Evolutionary conservation across 2,888 invertebrate species (phyloP), one percentile per base, ranked within the genome.

Genomic region (Apamea anceps): DNA sequence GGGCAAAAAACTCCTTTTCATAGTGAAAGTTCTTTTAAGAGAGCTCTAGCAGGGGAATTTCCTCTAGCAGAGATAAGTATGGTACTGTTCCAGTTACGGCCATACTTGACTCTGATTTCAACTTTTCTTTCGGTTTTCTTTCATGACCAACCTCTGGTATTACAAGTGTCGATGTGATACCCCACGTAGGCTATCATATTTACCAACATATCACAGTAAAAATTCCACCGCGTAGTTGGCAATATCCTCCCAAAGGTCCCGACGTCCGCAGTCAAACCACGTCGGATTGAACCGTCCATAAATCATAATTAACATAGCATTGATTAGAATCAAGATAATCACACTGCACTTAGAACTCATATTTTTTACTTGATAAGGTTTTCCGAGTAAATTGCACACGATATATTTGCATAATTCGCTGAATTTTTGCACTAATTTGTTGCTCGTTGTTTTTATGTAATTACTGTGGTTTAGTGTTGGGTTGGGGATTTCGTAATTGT

Each of bases 281-380:
- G 77, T 76, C 82, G 81, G 84, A 81, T 75, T 78, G 65, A 65
- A 54, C 63, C 60, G 68, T 42, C 73, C 60, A 88, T 89, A 87
- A 84, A 90, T 89, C 87, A 90, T 83, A 85, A 90, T 88, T 88
- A 89, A 80, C 80, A 74, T 48, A 60, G 73, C 75, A 80, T 80
- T 88, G 77, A 86, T 88, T 80, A 75, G 67, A 32, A 83, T 86
- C 84, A 80, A 68, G 71, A 79, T 82, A 86, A 85, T 80, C 63
- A 70, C 67, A 71, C 72, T 71, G 67, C 67, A 88, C 67, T 81
- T 80, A 75, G 66, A 70, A 81, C 66, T 81, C 45, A 65, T 83
- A 80, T 80, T 86, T 81, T 88, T 87, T 86, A 75, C 45, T 18
- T 57, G 75, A 81, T 81, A 85, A 77, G 76, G 72, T 75, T 85